These are phyloP conservation scores for Drosophila subpulchrella DNA, from an alignment of 1,140 invertebrate species.

Conservation along the genomic window DNA sequence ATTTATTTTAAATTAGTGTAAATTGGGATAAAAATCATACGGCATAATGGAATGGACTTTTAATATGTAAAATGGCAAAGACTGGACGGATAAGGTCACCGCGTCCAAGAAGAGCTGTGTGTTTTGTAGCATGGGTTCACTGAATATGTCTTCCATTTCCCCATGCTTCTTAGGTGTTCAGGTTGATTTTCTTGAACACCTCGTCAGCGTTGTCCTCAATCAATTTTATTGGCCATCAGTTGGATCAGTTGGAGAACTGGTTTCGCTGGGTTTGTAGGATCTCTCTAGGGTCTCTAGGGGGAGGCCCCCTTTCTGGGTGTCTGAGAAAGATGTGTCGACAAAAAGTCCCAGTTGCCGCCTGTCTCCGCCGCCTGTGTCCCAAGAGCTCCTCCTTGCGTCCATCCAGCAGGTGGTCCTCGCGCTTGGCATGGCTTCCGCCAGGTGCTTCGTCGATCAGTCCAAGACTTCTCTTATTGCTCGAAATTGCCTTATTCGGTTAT, in stretches of 20 bases:
- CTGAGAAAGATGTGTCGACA: constrained; percentile 51
- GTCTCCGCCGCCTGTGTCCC: constrained; percentile 30
- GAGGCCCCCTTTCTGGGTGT: neutral
- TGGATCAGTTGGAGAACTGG: neutral
- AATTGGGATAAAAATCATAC: too few relatives aligned
- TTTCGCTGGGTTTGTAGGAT: neutral
- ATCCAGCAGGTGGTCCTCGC: constrained; percentile 53
- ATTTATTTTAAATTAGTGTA: too few relatives aligned
- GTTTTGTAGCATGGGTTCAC: constrained; percentile 54
- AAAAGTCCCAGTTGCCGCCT: constrained; percentile 59
- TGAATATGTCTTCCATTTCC: constrained; percentile 61
- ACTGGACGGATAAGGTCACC: too few relatives aligned
- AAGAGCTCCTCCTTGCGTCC: constrained; percentile 40
- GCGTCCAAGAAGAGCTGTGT: constrained; percentile 71
- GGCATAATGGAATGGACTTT: too few relatives aligned
- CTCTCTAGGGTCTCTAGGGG: too few relatives aligned
- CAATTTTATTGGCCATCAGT: constrained; percentile 18
- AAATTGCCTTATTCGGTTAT: constrained; percentile 7
- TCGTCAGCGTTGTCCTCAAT: constrained; percentile 25
- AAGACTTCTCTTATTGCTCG: constrained; percentile 22
- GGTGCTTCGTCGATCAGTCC: constrained; percentile 11
- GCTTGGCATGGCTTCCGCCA: constrained; percentile 22
- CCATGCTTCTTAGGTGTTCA: constrained; percentile 47
- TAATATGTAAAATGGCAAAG: too few relatives aligned
- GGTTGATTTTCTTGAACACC: constrained; percentile 64